phyloP scores from a whole-genome alignment of 2,888 invertebrate genomes.

The Pollenia amentaria region DNA sequence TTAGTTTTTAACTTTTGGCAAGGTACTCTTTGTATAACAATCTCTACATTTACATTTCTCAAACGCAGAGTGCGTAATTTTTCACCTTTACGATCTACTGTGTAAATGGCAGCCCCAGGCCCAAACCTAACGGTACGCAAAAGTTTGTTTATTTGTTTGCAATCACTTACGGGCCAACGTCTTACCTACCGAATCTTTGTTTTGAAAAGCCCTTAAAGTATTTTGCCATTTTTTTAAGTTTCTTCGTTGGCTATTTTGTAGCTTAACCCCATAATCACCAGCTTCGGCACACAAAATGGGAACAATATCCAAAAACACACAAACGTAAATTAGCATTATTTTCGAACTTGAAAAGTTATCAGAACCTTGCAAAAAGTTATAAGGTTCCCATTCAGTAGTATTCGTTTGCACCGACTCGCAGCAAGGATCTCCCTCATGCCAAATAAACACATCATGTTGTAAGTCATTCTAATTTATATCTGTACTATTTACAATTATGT shows the following conservation, averaged over 20 bases:
- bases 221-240: slow-evolving; percentile 92
- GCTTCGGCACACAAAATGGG: slow-evolving; percentile 96
- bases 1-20: too few species aligned
- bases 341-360: slow-evolving; percentile 98
- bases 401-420: slow-evolving; percentile 95
- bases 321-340: slow-evolving; percentile 97
- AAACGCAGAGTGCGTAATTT: slow-evolving; percentile 93
- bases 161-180: slow-evolving; percentile 98
- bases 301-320: slow-evolving; percentile 95
- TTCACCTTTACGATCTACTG: slow-evolving; percentile 96
- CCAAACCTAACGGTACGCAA: slow-evolving; percentile 95
- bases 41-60: slow-evolving; percentile 89
- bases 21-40: too few species aligned
- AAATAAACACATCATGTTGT: slow-evolving; percentile 94
- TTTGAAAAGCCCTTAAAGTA: slow-evolving; percentile 83
- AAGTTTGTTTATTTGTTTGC: slow-evolving; percentile 94
- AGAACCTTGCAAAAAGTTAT: slow-evolving; percentile 94
- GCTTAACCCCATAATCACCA: slow-evolving; percentile 95
- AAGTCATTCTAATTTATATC: slow-evolving; percentile 90
- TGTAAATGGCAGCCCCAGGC: slow-evolving; percentile 93
- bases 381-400: slow-evolving; percentile 93
- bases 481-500: slow-evolving; percentile 96
- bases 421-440: slow-evolving; percentile 93
- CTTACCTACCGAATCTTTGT: slow-evolving; percentile 92
- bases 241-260: slow-evolving; percentile 93